Base-by-base conservation (phyloP, 1,140 invertebrate genomes). In the Bilobella aurantiaca region DNA sequence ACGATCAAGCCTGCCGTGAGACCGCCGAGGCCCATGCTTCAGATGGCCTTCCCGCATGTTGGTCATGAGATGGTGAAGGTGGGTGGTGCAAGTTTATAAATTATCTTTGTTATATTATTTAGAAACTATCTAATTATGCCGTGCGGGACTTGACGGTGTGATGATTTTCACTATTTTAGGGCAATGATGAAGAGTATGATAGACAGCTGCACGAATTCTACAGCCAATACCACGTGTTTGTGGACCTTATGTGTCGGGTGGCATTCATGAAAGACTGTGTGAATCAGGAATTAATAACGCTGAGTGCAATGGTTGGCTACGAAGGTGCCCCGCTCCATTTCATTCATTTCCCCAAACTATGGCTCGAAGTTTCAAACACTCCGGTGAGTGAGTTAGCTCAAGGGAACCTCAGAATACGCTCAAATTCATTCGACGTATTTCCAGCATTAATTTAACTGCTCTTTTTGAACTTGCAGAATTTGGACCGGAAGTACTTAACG, bases 241-340 rank as follows among this genome's bases (percentile, higher is more conserved):
- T 92, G 69, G 92, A 95, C 76, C 85, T 90, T 23, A 87, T 95
- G 80, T 91, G 91, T 77, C 82, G 92, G n/a, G 82, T 95, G 66
- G 91, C 91, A 42, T 72, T 72, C 49, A 72, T 72, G 70, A 67
- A 69, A 31, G 70, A 72, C 32, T 65, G 18, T n/a, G 64, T 69
- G 0, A 87, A 84, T 25, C 86, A 90, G 73, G 83, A 86, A 56
- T 78, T 93, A 49, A 85, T 93, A 64, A 86, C 86, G 73, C 76
- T 93, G 56, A 88, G 87, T 75, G 88, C 89, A 28, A 87, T 92
- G 82, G 84, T 92, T 46, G 91, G 90, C 59, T 87, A 88, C 72
- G 91, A 94, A 82, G 89, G 82, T 74, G 87, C 88, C 49, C 87
- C 89, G 27, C 79, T 93, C 27, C 86, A 91, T 77, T 84, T 89